Evolutionary conservation across 2,888 invertebrate genomes (phyloP).

Genomic region (Antitype chi): DNA sequence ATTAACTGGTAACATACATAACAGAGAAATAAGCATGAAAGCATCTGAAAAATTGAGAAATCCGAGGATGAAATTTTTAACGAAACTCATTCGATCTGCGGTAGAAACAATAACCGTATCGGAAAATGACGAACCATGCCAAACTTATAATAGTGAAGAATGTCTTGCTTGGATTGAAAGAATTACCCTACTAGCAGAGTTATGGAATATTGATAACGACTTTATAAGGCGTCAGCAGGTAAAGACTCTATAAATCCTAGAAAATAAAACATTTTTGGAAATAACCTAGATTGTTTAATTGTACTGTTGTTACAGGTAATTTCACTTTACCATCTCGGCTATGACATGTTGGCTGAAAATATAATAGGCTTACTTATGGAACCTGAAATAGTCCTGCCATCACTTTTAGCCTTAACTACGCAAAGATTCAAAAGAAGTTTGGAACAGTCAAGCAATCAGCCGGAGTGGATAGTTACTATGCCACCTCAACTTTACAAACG

Average conservation of each 20-base stretch:
- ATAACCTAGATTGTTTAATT: not conserved
- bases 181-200: constrained; percentile 92
- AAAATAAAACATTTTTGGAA: not conserved
- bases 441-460: constrained; percentile 90
- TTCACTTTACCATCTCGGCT: constrained; percentile 92
- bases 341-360: constrained; percentile 91
- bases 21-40: constrained; percentile 91
- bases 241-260: not conserved
- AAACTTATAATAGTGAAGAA: constrained; percentile 82
- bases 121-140: constrained; percentile 88
- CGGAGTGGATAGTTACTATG: constrained; percentile 93
- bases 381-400: constrained; percentile 92
- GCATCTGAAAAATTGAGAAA: constrained; percentile 93
- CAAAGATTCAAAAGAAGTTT: constrained; percentile 93
- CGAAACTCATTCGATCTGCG: constrained; percentile 93
- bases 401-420: constrained; percentile 95
- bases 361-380: constrained; percentile 92
- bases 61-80: constrained; percentile 93
- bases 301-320: constrained; percentile 84
- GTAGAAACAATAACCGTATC: constrained; percentile 93
- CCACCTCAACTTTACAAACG: constrained; percentile 94
- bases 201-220: constrained; percentile 95
- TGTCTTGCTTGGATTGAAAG: constrained; percentile 93
- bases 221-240: constrained; percentile 95
- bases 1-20: constrained; percentile 81